Base-by-base conservation (phyloP, 2,797 vertebrate species). In the Eulemur coronatus region DNA sequence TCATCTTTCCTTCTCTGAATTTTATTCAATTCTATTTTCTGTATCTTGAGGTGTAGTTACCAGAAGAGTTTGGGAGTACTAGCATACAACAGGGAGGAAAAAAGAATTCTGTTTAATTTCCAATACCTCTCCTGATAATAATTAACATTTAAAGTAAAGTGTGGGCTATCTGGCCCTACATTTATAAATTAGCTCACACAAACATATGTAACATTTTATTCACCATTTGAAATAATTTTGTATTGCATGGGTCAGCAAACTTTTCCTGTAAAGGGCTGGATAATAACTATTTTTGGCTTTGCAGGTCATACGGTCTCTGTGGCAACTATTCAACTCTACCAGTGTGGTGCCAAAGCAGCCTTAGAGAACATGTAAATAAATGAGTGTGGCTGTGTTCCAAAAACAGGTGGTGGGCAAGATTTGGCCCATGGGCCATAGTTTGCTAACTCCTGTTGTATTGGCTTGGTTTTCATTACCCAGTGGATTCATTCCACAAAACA, bases 381-480 rank as follows among this genome's bases (percentile, higher is more conserved):
- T 84, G 26, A 76, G 7, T 11, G 11, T 84, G 65, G n/a, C 65
- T 84, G 4, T 70, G 30, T 90, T 95, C 52, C 70, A 81, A 82
- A 89, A 84, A 70, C 10, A 75, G 79, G n/a, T 4, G 0, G 10
- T 72, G 6, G 43, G 70, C 35, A 52, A 87, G 80, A 84, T 95
- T 78, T 93, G 87, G 73, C 50, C 43, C 61, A 84, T 2, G 7
- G 59, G 41, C 65, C 63, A 96, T 14, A 70, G 73, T 80, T 92
- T 84, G 24, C 38, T 95, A 63, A 92, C n/a, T 50, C 26, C 15
- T 61, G 35, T 78, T 90, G 43, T 63, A 92, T 12, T 88, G 57
- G 55, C 43, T 94, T 87, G 43, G 2, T 88, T 96, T 94, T 94
- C 59, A 92, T 88, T 95, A 95, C 52, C 7, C 55, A 94, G 46